Base-by-base conservation (phyloP, 64 coral and sea anemone species). In the Pocillopora verrucosa region DNA sequence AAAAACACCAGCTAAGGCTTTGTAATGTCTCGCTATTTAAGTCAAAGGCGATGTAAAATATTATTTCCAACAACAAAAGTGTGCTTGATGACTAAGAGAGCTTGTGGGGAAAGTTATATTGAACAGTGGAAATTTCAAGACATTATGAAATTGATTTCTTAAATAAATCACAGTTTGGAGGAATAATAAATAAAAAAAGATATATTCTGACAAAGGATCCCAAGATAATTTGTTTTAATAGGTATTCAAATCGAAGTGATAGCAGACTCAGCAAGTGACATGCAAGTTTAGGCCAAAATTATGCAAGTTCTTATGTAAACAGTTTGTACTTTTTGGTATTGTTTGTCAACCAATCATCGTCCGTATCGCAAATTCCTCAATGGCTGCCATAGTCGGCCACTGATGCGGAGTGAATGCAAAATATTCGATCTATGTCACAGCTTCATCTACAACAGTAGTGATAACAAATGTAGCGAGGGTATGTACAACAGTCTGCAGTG, bases 241-340 rank as follows among this genome's bases (percentile, higher is more conserved):
- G 61, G 13, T 9, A 65, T 30, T 30, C 30, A 30, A 30, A 4
- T 51, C 7, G 41, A 51, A 51, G 41, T 51, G 41, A 51, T 51
- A 51, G 41, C 41, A 51, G 41, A 51, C 7, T 51, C 41, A 7
- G 3, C 41, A 51, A 51, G 41, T 51, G 41, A 51, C 7, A 3
- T 3, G 3, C 3, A 51, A 51, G 3, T 51, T 36, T 67, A 16
- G 5, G 63, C 16, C 80, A 38, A 77, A 77, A 17, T 80, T 83
- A 83, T 83, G 80, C 80, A 68, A 82, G 59, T 82, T 1, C n/a
- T 63, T n/a, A 19, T 79, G 45, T 79, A 84, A 84, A 84, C 82
- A 84, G 38, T 72, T 56, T 72, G 24, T 65, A 36, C 65, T 25
- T 84, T 34, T 25, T 11, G 12, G 20, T 45, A 72, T 84, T 70